Percentiles rank a stretch among this genome's conserved stretches.
Evolutionary conservation across 1,140 invertebrate genomes (phyloP).

Genomic region (Venustaconcha ellipsiformis): DNA sequence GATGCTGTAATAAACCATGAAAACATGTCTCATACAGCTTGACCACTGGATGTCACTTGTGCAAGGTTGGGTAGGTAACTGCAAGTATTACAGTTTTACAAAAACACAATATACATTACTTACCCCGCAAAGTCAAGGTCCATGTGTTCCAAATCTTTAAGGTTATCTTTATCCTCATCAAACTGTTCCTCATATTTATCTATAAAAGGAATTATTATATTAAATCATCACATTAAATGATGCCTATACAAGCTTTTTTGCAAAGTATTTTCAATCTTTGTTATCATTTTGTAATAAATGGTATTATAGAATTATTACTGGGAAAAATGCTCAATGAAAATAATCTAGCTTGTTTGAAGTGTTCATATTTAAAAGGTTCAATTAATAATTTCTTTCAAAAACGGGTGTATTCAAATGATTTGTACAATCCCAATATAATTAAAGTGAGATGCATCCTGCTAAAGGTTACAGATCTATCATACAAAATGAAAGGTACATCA

Average conservation of each 20-base stretch:
- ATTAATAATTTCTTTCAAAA: background rate
- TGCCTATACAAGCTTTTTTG: conserved; percentile 10
- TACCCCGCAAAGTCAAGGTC: conserved; percentile 65
- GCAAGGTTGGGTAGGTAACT: background rate
- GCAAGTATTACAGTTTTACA: background rate
- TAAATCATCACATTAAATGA: background rate
- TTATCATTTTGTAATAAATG: conserved; percentile 8
- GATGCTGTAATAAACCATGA: background rate
- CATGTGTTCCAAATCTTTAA: conserved; percentile 44
- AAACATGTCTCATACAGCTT: background rate
- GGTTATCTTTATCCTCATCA: conserved; percentile 38
- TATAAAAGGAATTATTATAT: conserved; percentile 30
- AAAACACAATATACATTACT: conserved; percentile 6
- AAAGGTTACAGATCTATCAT: too few relatives aligned
- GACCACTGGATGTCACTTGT: background rate
- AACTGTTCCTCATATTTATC: conserved; percentile 56
- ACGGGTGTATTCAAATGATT: too few relatives aligned
- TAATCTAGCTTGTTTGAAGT: background rate
- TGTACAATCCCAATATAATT: too few relatives aligned
- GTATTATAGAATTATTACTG: background rate
- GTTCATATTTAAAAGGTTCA: background rate
- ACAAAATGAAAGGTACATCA: too few relatives aligned
- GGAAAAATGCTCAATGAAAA: conserved; percentile 6
- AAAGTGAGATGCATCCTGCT: too few relatives aligned
- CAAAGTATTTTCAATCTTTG: background rate